Conservation (phyloP, 2,113 vertebrate genomes). For the Myiagra hebetior region DNA sequence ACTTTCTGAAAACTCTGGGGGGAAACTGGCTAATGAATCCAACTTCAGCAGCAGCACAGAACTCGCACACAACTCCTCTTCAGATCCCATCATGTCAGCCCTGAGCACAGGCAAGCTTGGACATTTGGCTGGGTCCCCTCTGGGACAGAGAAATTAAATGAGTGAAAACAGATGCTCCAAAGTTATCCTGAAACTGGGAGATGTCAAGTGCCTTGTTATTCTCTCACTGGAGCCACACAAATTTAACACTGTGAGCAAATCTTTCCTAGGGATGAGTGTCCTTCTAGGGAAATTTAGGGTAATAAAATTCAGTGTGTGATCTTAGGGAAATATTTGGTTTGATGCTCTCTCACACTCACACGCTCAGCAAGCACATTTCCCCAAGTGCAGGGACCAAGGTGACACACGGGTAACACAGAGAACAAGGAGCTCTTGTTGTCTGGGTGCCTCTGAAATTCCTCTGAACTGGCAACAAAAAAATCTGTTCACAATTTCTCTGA, state of each 20-base stretch:
- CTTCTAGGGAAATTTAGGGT: not conserved
- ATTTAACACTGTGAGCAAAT: not conserved
- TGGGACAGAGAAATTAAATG: not conserved
- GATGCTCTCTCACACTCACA: not conserved
- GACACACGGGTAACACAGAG: not conserved
- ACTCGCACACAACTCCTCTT: not conserved
- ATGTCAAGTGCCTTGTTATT: not conserved
- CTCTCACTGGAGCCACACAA: not conserved
- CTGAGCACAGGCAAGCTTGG: not conserved
- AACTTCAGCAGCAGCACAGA: not conserved
- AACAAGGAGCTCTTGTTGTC: not conserved
- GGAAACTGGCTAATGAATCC: not conserved
- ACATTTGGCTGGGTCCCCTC: not conserved
- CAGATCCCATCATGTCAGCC: not conserved
- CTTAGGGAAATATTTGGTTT: not conserved
- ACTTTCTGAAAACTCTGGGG: not conserved
- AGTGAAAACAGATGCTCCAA: conserved; percentile 7
- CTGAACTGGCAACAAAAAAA: not conserved
- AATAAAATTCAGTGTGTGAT: not conserved
- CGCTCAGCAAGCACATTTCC: not conserved
- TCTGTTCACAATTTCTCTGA: not conserved
- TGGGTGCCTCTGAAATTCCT: not conserved
- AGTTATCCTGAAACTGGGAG: not conserved
- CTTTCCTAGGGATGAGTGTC: not conserved
- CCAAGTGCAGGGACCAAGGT: not conserved